Percentiles rank a stretch among this genome's conserved stretches.
Evolutionary conservation across 2,888 invertebrate genomes (phyloP).

Genomic region (Zeuzera pyrina): DNA sequence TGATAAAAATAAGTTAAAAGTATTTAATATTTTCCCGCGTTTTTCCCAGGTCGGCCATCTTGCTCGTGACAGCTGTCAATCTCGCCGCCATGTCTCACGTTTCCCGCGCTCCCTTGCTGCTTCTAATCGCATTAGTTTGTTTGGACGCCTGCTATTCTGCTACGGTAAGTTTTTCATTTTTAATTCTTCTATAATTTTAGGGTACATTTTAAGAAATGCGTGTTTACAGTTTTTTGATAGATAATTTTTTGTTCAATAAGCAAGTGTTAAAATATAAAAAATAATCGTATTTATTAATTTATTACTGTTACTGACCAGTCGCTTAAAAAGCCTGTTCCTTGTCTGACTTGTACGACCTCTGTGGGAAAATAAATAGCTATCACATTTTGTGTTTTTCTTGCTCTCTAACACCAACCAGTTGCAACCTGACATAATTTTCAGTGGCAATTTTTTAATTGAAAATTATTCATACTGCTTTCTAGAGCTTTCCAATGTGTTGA

Average conservation of each 20-base stretch:
- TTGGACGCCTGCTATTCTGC: constrained; percentile 41
- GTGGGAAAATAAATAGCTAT: no score
- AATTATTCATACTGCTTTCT: no score
- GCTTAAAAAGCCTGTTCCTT: no score
- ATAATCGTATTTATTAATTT: background rate
- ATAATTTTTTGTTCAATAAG: background rate
- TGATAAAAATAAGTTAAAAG: no score
- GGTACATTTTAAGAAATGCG: background rate
- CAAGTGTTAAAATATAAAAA: background rate
- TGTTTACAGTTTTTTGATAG: background rate
- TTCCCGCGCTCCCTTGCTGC: constrained; percentile 34
- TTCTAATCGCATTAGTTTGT: constrained; percentile 34
- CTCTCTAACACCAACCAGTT: no score
- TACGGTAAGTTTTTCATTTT: constrained; percentile 26
- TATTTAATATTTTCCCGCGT: background rate
- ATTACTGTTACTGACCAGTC: background rate
- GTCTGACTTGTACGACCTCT: no score
- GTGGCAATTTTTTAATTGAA: no score
- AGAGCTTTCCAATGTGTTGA: no score
- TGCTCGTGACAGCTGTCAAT: constrained; percentile 12
- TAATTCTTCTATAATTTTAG: no score
- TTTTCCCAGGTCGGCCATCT: constrained; percentile 21
- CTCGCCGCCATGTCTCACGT: constrained; percentile 34
- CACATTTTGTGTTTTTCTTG: no score
- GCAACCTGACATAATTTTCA: no score